Conservation (phyloP, 2,113 vertebrate species). For the Marmota monax region DNA sequence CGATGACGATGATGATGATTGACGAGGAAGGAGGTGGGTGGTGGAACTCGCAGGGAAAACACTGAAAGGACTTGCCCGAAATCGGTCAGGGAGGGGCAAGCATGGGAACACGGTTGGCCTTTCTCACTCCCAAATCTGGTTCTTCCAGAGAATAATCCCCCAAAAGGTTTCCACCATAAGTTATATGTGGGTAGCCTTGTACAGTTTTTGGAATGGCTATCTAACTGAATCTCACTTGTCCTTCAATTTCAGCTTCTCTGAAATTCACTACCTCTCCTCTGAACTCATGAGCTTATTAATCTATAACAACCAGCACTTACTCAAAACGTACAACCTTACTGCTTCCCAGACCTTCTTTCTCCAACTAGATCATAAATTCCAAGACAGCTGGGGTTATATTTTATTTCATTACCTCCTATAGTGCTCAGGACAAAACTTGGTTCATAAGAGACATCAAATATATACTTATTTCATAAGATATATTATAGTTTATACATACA, state of each 20-base stretch:
- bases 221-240: background rate
- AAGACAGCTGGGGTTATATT: background rate
- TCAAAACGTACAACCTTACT: background rate
- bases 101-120: background rate
- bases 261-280: background rate
- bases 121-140: background rate
- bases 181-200: background rate
- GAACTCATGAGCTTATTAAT: background rate
- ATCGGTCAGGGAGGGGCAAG: slow-evolving; percentile 24
- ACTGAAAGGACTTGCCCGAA: slow-evolving; percentile 62
- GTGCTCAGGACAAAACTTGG: background rate
- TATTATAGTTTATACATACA: background rate
- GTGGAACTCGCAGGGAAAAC: slow-evolving; percentile 58
- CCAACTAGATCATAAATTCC: background rate
- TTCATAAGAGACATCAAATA: background rate
- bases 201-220: background rate
- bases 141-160: background rate
- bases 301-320: background rate
- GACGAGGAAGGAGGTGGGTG: slow-evolving; percentile 69
- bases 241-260: background rate
- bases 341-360: background rate
- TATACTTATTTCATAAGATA: background rate
- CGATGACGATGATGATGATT: slow-evolving; percentile 23
- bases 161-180: accelerated
- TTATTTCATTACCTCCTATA: background rate